Conservation (phyloP, 2,797 vertebrate genomes). For the Chaenodraco wilsoni region DNA sequence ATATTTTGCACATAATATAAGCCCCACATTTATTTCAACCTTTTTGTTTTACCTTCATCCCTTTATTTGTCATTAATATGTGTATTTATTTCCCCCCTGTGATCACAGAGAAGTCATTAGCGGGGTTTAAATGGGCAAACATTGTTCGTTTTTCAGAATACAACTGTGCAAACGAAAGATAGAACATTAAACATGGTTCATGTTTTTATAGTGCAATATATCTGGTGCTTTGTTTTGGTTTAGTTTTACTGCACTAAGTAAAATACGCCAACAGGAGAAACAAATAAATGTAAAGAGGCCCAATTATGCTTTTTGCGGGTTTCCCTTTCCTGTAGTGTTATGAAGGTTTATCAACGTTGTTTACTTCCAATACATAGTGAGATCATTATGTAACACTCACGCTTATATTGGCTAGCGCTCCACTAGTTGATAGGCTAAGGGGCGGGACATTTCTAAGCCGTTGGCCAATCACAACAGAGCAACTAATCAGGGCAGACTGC, state of each 20-base stretch:
- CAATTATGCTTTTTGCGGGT: no score
- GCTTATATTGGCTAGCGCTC: no score
- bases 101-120: slow-evolving; percentile 12
- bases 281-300: no score
- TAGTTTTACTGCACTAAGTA: not conserved
- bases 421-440: no score
- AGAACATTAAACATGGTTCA: slow-evolving; percentile 2
- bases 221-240: slow-evolving; percentile 4
- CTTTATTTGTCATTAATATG: slow-evolving; percentile 1
- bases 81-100: not conserved
- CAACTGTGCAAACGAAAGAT: not conserved
- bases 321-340: no score
- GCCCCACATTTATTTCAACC: slow-evolving; percentile 30
- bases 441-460: no score
- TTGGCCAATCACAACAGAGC: no score
- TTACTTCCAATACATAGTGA: no score
- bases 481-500: no score
- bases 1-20: slow-evolving; percentile 51
- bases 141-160: not conserved
- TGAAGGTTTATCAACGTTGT: no score
- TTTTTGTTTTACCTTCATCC: slow-evolving; percentile 30
- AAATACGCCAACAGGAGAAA: not conserved
- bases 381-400: no score
- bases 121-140: slow-evolving; percentile 6
- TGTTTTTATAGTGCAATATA: not conserved